Evolutionary conservation across 2,888 invertebrate genomes (phyloP).

Genomic region (Cataglyphis altisquamis): DNA sequence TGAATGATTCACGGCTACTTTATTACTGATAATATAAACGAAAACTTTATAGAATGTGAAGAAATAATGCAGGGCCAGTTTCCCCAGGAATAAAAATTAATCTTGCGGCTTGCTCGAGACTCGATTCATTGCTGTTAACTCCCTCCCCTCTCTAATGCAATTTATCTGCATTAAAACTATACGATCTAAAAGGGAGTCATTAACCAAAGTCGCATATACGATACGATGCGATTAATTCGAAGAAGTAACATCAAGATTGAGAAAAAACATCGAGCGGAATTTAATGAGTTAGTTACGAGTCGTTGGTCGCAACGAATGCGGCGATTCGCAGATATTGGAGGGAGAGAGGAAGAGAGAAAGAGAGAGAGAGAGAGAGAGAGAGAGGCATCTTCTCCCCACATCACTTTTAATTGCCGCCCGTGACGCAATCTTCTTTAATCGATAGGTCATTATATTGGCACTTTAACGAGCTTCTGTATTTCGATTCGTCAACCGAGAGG

Average conservation of each 20-base stretch:
- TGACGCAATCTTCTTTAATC: constrained; percentile 38
- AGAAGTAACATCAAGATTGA: constrained; percentile 18
- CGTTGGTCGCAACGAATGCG: neutral
- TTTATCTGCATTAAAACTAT: constrained; percentile 12
- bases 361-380: neutral
- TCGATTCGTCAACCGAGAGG: neutral
- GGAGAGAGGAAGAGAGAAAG: neutral
- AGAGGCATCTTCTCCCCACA: neutral
- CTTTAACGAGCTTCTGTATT: constrained; percentile 22
- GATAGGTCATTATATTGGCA: constrained; percentile 11
- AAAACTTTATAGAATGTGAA: neutral
- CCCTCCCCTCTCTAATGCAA: neutral
- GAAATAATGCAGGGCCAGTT: neutral
- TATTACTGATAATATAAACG: neutral
- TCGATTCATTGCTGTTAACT: neutral
- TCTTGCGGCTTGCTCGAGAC: neutral
- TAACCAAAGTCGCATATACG: constrained; percentile 1
- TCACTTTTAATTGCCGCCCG: constrained; percentile 32
- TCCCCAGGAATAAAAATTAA: neutral
- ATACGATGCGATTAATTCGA: constrained; percentile 20
- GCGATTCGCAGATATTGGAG: neutral
- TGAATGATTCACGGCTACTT: neutral
- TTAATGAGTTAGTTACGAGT: neutral
- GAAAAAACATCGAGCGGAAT: neutral
- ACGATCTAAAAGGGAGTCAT: neutral